These are phyloP conservation scores for Cliona cf. orientalis DNA, from an alignment of 37 sponge, comb jelly and placozoan species.

Conservation along the genomic window DNA sequence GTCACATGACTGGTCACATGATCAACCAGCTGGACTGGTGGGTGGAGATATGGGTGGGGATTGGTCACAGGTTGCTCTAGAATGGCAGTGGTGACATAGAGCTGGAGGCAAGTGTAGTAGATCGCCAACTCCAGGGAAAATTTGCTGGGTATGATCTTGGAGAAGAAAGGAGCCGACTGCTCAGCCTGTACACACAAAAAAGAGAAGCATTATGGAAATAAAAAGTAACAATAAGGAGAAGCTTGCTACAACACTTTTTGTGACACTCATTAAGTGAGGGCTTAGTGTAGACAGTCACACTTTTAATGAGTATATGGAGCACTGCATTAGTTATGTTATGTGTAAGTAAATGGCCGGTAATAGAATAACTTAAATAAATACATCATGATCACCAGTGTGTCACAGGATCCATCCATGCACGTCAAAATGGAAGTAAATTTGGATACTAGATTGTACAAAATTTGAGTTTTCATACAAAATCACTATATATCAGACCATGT, in stretches of 20 bases:
- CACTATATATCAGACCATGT: too few species aligned
- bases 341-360: too few species aligned
- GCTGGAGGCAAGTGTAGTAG: conserved; percentile 54
- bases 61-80: not conserved
- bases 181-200: conserved; percentile 17
- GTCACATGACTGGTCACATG: conserved; percentile 52
- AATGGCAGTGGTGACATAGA: conserved; percentile 19
- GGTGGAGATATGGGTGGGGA: conserved; percentile 30
- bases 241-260: too few species aligned
- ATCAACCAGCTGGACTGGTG: conserved; percentile 30
- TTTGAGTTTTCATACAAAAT: not conserved
- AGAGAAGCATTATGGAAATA: not conserved
- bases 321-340: too few species aligned
- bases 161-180: conserved; percentile 22
- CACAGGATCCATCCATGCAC: too few species aligned
- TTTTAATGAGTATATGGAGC: too few species aligned
- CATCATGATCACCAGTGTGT: too few species aligned
- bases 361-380: too few species aligned
- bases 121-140: conserved; percentile 57
- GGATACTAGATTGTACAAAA: not conserved
- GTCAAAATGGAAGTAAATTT: not conserved
- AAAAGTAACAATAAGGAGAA: not conserved
- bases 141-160: conserved; percentile 6
- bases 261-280: too few species aligned
- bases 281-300: too few species aligned